Evolutionary conservation across 2,888 invertebrate species (phyloP).

Genomic region (Amiota minor): DNA sequence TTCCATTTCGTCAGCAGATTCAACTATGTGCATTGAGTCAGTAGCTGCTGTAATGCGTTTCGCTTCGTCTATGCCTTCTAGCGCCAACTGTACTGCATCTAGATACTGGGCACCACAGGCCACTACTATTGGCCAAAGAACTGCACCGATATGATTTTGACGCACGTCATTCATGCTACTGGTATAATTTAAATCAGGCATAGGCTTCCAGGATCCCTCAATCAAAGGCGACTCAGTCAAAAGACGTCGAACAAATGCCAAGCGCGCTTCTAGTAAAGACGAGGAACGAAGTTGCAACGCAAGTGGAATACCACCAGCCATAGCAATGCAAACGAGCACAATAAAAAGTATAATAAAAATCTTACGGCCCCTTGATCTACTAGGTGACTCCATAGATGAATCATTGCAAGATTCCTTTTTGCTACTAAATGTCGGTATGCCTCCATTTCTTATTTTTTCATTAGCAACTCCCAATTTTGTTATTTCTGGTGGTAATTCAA

Average conservation of each 20-base stretch:
- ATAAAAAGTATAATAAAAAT: constrained; percentile 66
- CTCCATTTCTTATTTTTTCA: constrained; percentile 72
- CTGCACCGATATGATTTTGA: constrained; percentile 76
- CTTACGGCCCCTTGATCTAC: constrained; percentile 63
- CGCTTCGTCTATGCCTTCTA: constrained; percentile 81
- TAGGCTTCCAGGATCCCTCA: constrained; percentile 75
- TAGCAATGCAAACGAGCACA: constrained; percentile 69
- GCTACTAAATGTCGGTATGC: constrained; percentile 63
- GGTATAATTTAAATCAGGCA: constrained; percentile 57
- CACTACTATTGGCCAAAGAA: constrained; percentile 74
- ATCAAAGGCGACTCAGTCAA: constrained; percentile 76
- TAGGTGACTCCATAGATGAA: constrained; percentile 58
- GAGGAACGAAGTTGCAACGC: constrained; percentile 76
- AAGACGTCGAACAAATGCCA: constrained; percentile 76
- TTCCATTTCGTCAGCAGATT: constrained; percentile 77
- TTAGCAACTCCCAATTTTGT: constrained; percentile 68
- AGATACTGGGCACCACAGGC: constrained; percentile 79
- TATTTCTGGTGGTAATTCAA: constrained; percentile 73
- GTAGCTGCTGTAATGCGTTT: constrained; percentile 76
- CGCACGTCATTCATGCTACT: constrained; percentile 68
- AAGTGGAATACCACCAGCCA: constrained; percentile 75
- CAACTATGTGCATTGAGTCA: constrained; percentile 75
- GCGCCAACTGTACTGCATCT: constrained; percentile 79
- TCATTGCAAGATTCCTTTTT: constrained; percentile 69
- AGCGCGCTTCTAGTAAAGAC: constrained; percentile 76